Evolutionary conservation across 2,888 invertebrate species (phyloP).

Genomic region (Margaritifera margaritifera): DNA sequence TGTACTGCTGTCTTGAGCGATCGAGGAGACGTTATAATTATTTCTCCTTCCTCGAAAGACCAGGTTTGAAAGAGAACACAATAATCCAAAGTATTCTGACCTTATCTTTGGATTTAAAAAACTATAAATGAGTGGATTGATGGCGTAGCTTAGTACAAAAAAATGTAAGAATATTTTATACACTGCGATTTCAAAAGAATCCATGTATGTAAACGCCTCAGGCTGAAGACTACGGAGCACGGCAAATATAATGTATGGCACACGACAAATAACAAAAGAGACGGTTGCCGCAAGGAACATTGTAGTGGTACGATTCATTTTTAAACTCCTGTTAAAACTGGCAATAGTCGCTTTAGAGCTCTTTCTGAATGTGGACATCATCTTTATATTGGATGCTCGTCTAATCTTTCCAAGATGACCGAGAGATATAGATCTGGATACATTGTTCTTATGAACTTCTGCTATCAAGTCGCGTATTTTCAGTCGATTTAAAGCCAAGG

Average conservation of each 20-base stretch:
- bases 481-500: no score
- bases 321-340: conserved; percentile 16
- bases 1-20: no score
- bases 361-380: no score
- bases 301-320: conserved; percentile 29
- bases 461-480: no score
- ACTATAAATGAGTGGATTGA: conserved; percentile 37
- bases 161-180: conserved; percentile 27
- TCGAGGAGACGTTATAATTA: no score
- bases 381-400: no score
- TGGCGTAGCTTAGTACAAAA: conserved; percentile 30
- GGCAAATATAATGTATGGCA: conserved; percentile 29
- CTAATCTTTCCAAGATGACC: no score
- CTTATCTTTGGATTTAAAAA: conserved; percentile 35
- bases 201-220: conserved; percentile 6
- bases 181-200: conserved; percentile 11
- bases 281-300: conserved; percentile 39
- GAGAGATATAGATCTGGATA: no score
- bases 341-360: no score
- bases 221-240: conserved; percentile 17
- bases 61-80: no score
- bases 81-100: conserved; percentile 15
- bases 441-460: no score
- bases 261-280: conserved; percentile 29
- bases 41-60: no score